Evolutionary conservation across 2,888 invertebrate species (phyloP).

Genomic region (Dryobotodes eremita): DNA sequence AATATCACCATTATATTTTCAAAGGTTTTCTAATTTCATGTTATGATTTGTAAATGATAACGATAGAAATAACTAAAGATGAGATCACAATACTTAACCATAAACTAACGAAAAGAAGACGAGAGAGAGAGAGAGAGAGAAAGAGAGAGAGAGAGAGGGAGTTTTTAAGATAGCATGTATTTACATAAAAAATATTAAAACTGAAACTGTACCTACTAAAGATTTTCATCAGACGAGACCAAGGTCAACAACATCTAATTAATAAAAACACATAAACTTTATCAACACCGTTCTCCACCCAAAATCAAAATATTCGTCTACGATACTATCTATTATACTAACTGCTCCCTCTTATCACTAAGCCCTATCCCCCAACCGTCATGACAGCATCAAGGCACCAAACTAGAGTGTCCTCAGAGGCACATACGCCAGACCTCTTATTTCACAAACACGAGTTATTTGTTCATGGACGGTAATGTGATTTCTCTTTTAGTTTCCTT

Average conservation of each 20-base stretch:
- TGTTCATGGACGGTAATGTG: conserved; percentile 28
- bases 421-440: conserved; percentile 49
- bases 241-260: no score
- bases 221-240: not conserved
- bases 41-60: no score
- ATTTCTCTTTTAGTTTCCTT: conserved; percentile 23
- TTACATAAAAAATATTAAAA: not conserved
- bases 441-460: conserved; percentile 50
- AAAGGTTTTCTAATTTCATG: no score
- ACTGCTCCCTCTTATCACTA: conserved; percentile 5
- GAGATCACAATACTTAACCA: no score
- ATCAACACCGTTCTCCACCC: no score
- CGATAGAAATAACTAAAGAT: no score
- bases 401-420: conserved; percentile 37
- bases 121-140: no score
- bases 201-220: not conserved
- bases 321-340: not conserved
- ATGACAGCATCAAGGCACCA: conserved; percentile 44
- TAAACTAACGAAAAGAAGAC: no score
- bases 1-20: not conserved
- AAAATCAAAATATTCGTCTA: not conserved
- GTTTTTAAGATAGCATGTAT: no score
- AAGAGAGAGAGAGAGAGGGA: no score
- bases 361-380: conserved; percentile 22
- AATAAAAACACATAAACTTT: no score